These are phyloP conservation scores for Cydia amplana DNA, from an alignment of 1,140 invertebrate genomes.

Conservation along the genomic window DNA sequence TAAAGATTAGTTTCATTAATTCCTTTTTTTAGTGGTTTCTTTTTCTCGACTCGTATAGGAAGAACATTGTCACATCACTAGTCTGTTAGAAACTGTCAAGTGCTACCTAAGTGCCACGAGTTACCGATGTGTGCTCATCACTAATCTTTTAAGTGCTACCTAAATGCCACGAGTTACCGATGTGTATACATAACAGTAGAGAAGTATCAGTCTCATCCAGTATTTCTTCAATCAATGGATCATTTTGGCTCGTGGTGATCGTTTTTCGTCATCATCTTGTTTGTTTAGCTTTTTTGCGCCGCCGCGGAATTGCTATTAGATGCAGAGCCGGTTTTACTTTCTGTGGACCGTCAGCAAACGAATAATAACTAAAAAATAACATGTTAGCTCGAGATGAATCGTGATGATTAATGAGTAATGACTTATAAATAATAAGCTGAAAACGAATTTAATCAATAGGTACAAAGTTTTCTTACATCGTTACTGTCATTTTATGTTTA, in stretches of 20 bases:
- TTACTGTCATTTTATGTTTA: not conserved
- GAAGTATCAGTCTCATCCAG: conserved; percentile 33
- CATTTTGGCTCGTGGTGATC: conserved; percentile 46
- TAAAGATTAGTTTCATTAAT: too few relatives aligned
- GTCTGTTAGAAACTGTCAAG: too few relatives aligned
- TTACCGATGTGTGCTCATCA: too few relatives aligned
- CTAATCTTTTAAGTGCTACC: too few relatives aligned
- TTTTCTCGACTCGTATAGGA: too few relatives aligned
- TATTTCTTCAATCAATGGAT: conserved; percentile 12
- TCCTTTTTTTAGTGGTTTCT: too few relatives aligned
- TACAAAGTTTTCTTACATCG: not conserved
- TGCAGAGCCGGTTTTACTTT: conserved; percentile 42
- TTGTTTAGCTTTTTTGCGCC: conserved; percentile 50
- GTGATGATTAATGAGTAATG: not conserved
- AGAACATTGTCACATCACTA: too few relatives aligned
- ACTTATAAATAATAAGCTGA: too few relatives aligned
- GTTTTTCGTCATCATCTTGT: conserved; percentile 45
- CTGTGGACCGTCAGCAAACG: conserved; percentile 36
- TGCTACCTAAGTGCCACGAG: too few relatives aligned
- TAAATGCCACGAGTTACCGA: too few relatives aligned
- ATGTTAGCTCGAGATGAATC: not conserved
- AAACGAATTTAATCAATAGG: not conserved
- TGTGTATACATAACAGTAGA: too few relatives aligned
- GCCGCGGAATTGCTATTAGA: conserved; percentile 44
- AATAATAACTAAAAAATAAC: not conserved